phyloP scores from a whole-genome alignment of 1,140 invertebrate genomes.

The Drosophila santomea region DNA sequence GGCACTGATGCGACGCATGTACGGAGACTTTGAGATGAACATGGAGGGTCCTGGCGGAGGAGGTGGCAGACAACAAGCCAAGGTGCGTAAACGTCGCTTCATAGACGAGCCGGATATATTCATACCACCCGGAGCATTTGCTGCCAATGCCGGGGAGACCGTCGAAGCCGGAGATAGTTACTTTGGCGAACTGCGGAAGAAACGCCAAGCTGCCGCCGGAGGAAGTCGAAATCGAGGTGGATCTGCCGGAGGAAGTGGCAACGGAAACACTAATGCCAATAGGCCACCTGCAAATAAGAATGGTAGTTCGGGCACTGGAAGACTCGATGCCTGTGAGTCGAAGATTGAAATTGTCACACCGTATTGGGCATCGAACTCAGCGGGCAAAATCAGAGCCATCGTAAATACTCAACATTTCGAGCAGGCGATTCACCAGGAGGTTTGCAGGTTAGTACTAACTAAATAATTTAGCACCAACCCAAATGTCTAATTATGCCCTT shows the following conservation, averaged over 20 bases:
- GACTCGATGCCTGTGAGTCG: constrained; percentile 95
- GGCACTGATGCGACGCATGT: constrained; percentile 96
- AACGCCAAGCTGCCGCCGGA: constrained; percentile 85
- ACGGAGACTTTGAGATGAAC: constrained; percentile 92
- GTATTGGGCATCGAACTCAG: constrained; percentile 96
- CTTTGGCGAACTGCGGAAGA: constrained; percentile 85
- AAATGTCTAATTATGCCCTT: too few relatives aligned
- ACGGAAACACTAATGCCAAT: constrained; percentile 38
- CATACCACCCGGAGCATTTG: constrained; percentile 82
- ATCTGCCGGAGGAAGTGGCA: constrained; percentile 17
- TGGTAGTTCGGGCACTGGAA: constrained; percentile 86
- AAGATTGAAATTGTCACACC: constrained; percentile 97
- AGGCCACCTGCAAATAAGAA: constrained; percentile 43
- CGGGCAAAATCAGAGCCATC: constrained; percentile 94
- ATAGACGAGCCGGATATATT: constrained; percentile 86
- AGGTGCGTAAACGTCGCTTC: constrained; percentile 85
- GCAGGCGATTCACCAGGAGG: constrained; percentile 97
- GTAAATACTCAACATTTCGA: constrained; percentile 98
- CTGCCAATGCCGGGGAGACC: constrained; percentile 57
- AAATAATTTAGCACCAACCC: too few relatives aligned
- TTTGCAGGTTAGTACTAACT: constrained; percentile 90
- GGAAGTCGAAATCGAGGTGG: constrained; percentile 54
- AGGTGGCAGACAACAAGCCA: constrained; percentile 84
- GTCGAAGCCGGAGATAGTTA: constrained; percentile 85
- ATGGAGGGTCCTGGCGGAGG: constrained; percentile 86